Base-by-base conservation (phyloP, 2,797 vertebrate genomes). In the Sciaenops ocellatus region DNA sequence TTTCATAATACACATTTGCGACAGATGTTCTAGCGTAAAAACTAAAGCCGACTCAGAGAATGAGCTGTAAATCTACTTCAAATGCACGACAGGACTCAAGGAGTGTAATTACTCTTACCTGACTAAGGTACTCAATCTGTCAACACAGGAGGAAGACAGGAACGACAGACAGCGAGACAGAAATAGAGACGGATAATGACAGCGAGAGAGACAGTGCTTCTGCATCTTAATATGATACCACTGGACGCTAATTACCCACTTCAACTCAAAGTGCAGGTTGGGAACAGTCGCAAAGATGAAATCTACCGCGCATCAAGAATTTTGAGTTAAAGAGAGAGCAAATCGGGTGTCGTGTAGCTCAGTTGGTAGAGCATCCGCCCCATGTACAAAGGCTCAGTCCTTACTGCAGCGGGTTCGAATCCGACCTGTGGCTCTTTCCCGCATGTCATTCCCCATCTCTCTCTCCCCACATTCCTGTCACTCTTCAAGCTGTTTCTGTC, bases 191-290 rank as follows among this genome's bases (percentile, higher is more conserved):
- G 30, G 30, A 69, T 66, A 48, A 71, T 74, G 63, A 75, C 24
- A 60, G 78, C 30, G 47, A 50, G 64, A 50, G 64, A 85, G 34
- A 69, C 60, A 69, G 51, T 47, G 42, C 56, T 75, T 80, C 41
- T 80, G 57, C 22, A 85, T 65, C 48, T 59, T 72, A 78, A 84
- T 76, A 76, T 12, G 47, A 81, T 62, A 69, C 24, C 22, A 9
- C 44, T 72, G 50, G 48, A 77, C 5, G n/a, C 20, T 70, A 88
- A 87, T 85, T 82, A 79, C 44, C 30, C 75, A 72, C 75, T 71
- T 82, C 0, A 51, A 20, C 48, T 69, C 57, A 70, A 80, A 73
- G 75, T 51, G 20, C 12, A 10, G 42, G 28, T 17, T 55, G 41
- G 20, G 41, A 77, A 75, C 51, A 30, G n/a, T 18, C 3, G 17